phyloP scores from a whole-genome alignment of 2,797 vertebrate species.

The Ptychobarbus kaznakovi region DNA sequence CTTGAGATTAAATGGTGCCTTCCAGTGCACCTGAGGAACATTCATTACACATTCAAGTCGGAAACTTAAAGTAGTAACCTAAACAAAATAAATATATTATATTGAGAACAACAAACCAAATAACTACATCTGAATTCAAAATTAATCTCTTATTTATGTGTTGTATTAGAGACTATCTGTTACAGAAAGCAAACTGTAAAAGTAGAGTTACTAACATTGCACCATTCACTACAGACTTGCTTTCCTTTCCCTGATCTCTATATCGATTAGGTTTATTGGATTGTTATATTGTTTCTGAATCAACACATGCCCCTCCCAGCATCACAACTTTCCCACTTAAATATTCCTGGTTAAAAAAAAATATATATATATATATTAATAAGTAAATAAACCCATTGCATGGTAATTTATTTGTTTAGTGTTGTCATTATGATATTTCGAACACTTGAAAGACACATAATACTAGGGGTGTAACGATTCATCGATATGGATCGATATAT shows the following conservation, averaged over 20 bases:
- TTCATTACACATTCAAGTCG: background rate
- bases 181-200: background rate
- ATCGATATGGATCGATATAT: no score
- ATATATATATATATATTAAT: background rate
- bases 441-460: background rate
- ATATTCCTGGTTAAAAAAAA: background rate
- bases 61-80: background rate
- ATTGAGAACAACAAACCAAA: background rate
- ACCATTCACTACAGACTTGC: background rate
- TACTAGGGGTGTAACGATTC: background rate
- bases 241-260: background rate
- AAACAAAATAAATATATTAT: background rate
- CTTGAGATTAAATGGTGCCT: background rate
- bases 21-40: background rate
- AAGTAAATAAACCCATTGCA: background rate
- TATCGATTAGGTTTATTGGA: background rate
- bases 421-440: background rate
- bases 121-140: background rate
- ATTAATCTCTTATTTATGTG: background rate
- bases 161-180: background rate
- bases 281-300: background rate
- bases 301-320: background rate
- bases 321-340: background rate
- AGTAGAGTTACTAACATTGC: background rate
- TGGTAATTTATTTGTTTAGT: background rate